These are phyloP conservation scores for Pygocentrus nattereri DNA, from an alignment of 2,797 vertebrate species.

Conservation along the genomic window DNA sequence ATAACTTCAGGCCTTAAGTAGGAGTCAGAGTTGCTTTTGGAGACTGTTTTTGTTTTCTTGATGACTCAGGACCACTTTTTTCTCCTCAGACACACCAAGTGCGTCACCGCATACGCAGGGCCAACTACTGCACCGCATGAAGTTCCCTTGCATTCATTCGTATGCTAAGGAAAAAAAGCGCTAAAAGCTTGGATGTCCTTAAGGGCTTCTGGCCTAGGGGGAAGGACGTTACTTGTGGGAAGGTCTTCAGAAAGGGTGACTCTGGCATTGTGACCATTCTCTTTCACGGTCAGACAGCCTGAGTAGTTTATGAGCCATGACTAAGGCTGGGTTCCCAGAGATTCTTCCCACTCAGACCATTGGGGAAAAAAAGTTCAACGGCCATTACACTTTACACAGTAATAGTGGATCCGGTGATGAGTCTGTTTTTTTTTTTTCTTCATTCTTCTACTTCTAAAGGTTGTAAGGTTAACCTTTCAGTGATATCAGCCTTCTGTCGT, in stretches of 20 bases:
- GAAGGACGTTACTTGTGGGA: not conserved
- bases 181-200: not conserved
- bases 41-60: constrained; percentile 41
- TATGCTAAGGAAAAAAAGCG: too few relatives aligned
- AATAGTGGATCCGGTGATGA: not conserved
- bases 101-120: constrained; percentile 31
- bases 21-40: constrained; percentile 18
- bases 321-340: constrained; percentile 21
- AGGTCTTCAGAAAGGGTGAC: not conserved
- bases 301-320: constrained; percentile 37
- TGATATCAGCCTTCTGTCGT: too few relatives aligned
- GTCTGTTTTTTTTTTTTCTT: not conserved
- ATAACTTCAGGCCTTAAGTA: not conserved
- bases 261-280: constrained; percentile 13
- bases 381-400: not conserved
- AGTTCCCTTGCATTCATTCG: not conserved
- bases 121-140: not conserved
- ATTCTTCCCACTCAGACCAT: not conserved
- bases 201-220: not conserved
- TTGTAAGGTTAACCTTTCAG: not conserved
- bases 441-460: not conserved
- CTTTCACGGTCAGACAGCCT: not conserved
- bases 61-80: constrained; percentile 19
- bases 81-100: constrained; percentile 2
- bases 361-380: not conserved